These are phyloP conservation scores for Chlamydotis undulata DNA, from an alignment of 2,113 vertebrate genomes.

Conservation along the genomic window DNA sequence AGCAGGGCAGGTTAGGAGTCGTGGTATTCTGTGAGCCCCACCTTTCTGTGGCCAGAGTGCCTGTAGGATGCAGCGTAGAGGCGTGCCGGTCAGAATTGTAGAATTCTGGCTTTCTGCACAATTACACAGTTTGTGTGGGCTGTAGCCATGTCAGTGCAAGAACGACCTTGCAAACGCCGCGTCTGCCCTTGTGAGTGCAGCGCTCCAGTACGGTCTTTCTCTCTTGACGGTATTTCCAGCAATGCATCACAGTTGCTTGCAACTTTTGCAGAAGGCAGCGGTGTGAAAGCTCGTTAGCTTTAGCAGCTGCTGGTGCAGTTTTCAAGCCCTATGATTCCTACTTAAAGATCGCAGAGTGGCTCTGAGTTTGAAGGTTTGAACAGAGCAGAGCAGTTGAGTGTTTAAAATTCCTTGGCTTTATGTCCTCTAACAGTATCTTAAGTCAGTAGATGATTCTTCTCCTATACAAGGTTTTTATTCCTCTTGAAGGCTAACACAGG, in stretches of 20 bases:
- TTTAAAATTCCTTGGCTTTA: not conserved
- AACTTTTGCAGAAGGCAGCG: not conserved
- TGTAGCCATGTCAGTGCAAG: not conserved
- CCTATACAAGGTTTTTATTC: not conserved
- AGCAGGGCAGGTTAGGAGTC: not conserved
- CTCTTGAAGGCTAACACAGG: not conserved
- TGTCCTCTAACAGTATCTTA: not conserved
- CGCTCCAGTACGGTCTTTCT: not conserved
- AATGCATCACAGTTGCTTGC: not conserved
- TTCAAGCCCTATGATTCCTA: not conserved
- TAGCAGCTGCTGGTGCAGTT: not conserved
- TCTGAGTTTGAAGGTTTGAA: not conserved
- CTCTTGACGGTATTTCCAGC: not conserved
- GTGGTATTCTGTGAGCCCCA: not conserved
- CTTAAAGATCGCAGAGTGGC: not conserved
- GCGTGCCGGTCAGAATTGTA: not conserved
- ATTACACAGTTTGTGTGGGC: not conserved
- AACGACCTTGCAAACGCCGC: not conserved
- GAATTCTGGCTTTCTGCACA: too few species aligned
- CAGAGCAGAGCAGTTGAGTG: not conserved
- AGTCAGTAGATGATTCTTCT: not conserved
- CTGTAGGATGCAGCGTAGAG: not conserved
- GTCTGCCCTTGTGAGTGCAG: not conserved
- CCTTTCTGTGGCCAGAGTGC: not conserved
- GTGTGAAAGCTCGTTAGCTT: not conserved